A percentile compares a stretch with the other conserved stretches of the same genome.
Conservation (phyloP, 2,113 vertebrate genomes). For the Paralichthys olivaceus region DNA sequence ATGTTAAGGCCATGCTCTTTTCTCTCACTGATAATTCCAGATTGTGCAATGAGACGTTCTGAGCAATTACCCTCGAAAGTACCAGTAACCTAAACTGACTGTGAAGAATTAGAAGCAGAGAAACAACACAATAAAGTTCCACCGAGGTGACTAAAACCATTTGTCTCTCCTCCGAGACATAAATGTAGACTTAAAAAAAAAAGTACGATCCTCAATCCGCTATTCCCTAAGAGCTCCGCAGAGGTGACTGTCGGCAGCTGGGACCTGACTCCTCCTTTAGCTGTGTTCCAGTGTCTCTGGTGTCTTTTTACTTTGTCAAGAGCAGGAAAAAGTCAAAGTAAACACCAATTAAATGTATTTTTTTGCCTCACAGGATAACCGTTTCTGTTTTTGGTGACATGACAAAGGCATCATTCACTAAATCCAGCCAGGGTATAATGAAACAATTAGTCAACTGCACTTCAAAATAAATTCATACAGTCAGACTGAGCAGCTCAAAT, state of each 20-base stretch:
- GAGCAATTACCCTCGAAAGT: slow-evolving; percentile 72
- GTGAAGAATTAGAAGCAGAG: slow-evolving; percentile 69
- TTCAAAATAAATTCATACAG: slow-evolving; percentile 39
- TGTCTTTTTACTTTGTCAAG: slow-evolving; percentile 51
- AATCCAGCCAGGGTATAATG: slow-evolving; percentile 35
- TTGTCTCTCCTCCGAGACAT: slow-evolving; percentile 64
- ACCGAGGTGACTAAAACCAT: slow-evolving; percentile 55
- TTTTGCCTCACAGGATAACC: slow-evolving; percentile 14
- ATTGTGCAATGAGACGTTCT: slow-evolving; percentile 68
- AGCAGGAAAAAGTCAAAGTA: slow-evolving; percentile 47
- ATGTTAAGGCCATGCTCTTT: slow-evolving; percentile 62
- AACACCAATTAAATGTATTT: slow-evolving; percentile 43
- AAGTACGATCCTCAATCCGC: slow-evolving; percentile 41
- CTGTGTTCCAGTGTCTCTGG: slow-evolving; percentile 28
- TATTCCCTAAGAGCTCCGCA: slow-evolving; percentile 39
- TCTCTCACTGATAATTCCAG: slow-evolving; percentile 70
- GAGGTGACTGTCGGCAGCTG: slow-evolving; percentile 68
- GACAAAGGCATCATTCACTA: slow-evolving; percentile 55
- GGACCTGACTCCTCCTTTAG: slow-evolving; percentile 53
- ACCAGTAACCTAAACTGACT: slow-evolving; percentile 71
- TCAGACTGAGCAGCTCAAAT: slow-evolving; percentile 52
- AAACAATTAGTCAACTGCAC: slow-evolving; percentile 52
- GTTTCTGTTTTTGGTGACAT: slow-evolving; percentile 32
- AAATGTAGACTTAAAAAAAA: slow-evolving; percentile 60
- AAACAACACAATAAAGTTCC: slow-evolving; percentile 56